Conservation (phyloP, 2,888 invertebrate species). For the Syrphus vitripennis region DNA sequence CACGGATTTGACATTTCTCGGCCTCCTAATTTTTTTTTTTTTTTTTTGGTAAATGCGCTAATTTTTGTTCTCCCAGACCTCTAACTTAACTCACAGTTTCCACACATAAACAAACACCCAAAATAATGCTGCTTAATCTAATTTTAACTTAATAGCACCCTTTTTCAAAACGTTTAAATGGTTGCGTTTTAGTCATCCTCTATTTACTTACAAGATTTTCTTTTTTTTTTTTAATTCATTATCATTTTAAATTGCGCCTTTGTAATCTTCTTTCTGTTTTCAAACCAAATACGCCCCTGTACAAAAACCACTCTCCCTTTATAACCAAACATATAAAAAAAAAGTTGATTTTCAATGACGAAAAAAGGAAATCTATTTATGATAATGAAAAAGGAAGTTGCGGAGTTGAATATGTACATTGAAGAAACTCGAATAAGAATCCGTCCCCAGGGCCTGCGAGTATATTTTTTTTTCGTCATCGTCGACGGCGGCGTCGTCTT, state of each 20-base stretch:
- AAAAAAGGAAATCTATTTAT: constrained; percentile 62
- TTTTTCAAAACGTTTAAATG: no score
- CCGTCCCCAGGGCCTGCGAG: constrained; percentile 36
- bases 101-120: no score
- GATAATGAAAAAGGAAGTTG: constrained; percentile 52
- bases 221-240: no score
- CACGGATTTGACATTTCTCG: no score
- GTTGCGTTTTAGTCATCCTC: no score
- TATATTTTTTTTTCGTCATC: background rate
- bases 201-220: no score
- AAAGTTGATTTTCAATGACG: constrained; percentile 49
- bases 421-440: constrained; percentile 44
- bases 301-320: background rate
- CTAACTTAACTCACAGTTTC: no score
- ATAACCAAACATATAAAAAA: background rate
- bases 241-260: background rate
- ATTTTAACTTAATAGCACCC: no score
- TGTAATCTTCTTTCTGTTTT: accelerated
- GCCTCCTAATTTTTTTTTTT: no score
- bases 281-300: background rate
- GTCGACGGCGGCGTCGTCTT: background rate
- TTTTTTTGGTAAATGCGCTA: no score
- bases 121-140: no score
- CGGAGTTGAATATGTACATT: background rate
- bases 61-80: no score